Base-by-base conservation (phyloP, 2,888 invertebrate genomes). In the Mesorhabditis sp. region DNA sequence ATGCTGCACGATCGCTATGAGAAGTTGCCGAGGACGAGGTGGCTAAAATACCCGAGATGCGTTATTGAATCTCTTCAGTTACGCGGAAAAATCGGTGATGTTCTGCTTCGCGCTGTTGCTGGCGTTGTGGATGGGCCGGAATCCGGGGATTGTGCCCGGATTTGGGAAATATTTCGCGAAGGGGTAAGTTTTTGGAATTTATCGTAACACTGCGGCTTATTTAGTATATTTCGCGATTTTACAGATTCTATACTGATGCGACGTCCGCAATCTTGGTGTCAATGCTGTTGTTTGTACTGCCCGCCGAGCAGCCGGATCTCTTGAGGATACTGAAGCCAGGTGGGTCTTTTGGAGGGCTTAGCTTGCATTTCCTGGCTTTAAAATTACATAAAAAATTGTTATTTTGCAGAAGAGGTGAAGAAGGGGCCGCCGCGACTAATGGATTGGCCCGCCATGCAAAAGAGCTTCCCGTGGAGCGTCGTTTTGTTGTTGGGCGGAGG, bases 101-200 rank as follows among this genome's bases (percentile, higher is more conserved):
- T 65, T 66, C 13, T 79, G 79, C 67, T 95, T 95, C 86, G 86
- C 92, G 45, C 77, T 91, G n/a, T 91, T 94, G 5, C 91, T 95
- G 28, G 84, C 92, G 67, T 89, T 95, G 82, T 95, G 94, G 91
- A 92, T 95, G 86, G 92, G 94, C 86, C 90, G 94, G 67, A 91
- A 91, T 74, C 95, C 95, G 0, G 92, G 93, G 74, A 92, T 94
- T 86, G 91, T 93, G 82, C 88, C 89, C 0, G 95, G 95, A 2
- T 95, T 95, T 94, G 92, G 92, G 4, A 67, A 70, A 4, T 77
- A 86, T 7, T 86, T 87, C 65, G 63, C 68, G 44, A 73, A 78
- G 45, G 80, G 77, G 68, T 78, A 45, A 71, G 62, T 66, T 28
- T 5, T 5, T 28, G 4, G 4, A 13, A 4, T 62, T 67, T 4